Evolutionary conservation across 2,113 vertebrate species (phyloP).

Genomic region (Proteles cristata): DNA sequence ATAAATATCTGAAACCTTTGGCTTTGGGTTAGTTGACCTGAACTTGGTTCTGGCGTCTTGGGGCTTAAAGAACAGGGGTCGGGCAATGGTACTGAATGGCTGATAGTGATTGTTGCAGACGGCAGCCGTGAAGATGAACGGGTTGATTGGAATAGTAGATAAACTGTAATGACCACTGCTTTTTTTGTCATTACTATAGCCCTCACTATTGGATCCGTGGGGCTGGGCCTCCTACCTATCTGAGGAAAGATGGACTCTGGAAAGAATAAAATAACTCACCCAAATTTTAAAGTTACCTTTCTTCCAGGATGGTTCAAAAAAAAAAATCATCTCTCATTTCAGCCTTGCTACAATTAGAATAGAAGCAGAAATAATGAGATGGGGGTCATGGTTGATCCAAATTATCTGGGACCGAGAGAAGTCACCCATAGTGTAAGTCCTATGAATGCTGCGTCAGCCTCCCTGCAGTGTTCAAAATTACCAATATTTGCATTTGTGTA

Average conservation of each 20-base stretch:
- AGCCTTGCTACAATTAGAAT: background rate
- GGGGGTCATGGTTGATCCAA: background rate
- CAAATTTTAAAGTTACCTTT: background rate
- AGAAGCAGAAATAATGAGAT: background rate
- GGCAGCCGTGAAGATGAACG: background rate
- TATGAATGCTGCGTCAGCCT: background rate
- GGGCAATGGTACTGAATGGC: background rate
- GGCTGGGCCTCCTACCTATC: background rate
- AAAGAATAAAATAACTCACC: background rate
- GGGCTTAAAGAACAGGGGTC: background rate
- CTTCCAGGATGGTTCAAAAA: background rate
- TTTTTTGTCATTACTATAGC: background rate
- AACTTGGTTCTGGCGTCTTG: background rate
- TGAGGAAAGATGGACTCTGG: background rate
- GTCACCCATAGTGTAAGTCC: background rate
- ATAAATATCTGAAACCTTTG: background rate
- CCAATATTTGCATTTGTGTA: slow-evolving; percentile 36
- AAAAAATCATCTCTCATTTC: background rate
- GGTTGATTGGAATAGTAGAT: too few relatives aligned
- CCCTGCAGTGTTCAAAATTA: background rate
- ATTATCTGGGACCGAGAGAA: background rate
- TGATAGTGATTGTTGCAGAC: background rate
- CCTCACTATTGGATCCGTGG: background rate
- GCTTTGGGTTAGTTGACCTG: background rate
- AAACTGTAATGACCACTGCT: background rate